A percentile compares a stretch with the other conserved stretches of the same genome.
Conservation (phyloP, 2,113 vertebrate species). For the Onychostruthus taczanowskii region DNA sequence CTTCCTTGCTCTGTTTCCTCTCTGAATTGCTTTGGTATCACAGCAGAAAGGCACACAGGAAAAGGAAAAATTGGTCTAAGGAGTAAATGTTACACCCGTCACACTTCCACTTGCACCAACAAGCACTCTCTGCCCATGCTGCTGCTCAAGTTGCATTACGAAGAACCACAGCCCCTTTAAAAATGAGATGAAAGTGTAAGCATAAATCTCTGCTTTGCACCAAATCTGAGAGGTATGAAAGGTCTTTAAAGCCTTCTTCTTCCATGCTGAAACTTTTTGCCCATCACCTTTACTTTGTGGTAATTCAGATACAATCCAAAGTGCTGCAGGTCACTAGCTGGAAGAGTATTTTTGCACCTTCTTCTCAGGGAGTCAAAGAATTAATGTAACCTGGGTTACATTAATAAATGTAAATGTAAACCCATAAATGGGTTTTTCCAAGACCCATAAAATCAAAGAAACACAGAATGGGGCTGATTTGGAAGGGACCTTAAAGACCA, state of each 20-base stretch:
- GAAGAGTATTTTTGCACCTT: not conserved
- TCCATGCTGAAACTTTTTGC: not conserved
- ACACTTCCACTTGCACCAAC: not conserved
- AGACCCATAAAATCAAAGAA: not conserved
- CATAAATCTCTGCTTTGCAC: not conserved
- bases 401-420: no score
- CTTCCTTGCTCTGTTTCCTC: not conserved
- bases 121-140: not conserved
- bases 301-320: not conserved
- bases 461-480: not conserved
- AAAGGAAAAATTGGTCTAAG: not conserved
- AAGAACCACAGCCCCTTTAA: not conserved
- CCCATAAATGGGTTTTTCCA: not conserved
- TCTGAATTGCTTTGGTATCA: not conserved
- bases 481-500: not conserved
- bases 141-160: not conserved
- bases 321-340: not conserved
- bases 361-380: not conserved
- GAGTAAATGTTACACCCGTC: not conserved
- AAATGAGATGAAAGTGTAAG: not conserved
- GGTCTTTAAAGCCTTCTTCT: not conserved
- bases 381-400: not conserved
- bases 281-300: not conserved
- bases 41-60: not conserved
- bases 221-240: not conserved